Evolutionary conservation across 2,797 vertebrate genomes (phyloP).

Genomic region (Gambelia wislizenii): DNA sequence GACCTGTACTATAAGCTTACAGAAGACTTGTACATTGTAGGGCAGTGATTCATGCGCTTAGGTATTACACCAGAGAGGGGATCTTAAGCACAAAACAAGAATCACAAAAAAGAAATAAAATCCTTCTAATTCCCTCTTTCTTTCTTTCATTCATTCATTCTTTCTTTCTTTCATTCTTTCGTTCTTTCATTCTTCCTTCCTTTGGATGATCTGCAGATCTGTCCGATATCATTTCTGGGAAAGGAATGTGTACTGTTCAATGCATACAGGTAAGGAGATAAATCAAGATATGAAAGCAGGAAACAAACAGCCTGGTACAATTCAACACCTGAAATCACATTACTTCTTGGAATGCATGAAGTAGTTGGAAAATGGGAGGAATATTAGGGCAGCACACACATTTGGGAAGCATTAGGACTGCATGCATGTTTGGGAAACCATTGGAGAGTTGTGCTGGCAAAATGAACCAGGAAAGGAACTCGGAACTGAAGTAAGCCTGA

Average conservation of each 20-base stretch:
- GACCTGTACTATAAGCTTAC: neutral
- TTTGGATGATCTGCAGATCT: neutral
- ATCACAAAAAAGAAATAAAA: neutral
- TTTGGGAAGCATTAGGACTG: neutral
- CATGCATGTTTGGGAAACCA: neutral
- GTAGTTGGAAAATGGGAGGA: neutral
- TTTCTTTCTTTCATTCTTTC: no score
- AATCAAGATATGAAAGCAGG: neutral
- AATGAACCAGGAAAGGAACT: neutral
- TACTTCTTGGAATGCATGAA: no score
- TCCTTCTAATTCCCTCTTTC: neutral
- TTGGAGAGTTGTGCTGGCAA: neutral
- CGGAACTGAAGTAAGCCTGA: no score
- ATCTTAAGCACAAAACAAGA: neutral
- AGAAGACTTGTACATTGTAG: neutral
- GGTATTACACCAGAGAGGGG: neutral
- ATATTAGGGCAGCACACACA: neutral
- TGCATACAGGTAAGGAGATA: neutral
- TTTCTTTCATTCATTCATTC: no score
- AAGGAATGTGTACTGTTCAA: neutral
- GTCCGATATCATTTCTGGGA: neutral
- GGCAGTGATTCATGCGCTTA: neutral
- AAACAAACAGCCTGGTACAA: neutral
- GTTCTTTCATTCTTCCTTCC: no score
- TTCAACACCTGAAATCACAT: constrained; percentile 6